Percentiles rank a stretch among this genome's conserved stretches.
Conservation (phyloP, 2,888 invertebrate genomes). For the Oscheius onirici region DNA sequence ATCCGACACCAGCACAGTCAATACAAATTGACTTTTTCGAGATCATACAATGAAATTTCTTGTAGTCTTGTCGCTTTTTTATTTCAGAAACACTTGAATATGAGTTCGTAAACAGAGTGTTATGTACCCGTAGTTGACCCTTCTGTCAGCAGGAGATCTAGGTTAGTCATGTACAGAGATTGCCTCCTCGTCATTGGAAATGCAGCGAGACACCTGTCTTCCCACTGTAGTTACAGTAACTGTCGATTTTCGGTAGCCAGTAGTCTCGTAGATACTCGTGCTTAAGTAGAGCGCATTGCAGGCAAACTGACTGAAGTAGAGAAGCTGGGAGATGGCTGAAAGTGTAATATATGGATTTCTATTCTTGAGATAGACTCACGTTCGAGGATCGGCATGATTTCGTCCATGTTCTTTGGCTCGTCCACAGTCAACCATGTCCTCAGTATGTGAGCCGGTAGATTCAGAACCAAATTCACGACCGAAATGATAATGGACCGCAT, state of each 20-base stretch:
- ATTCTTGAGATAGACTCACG: conserved; percentile 45
- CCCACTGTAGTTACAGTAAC: conserved; percentile 41
- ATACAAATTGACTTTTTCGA: too few relatives aligned
- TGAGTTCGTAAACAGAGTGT: not conserved
- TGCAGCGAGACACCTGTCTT: conserved; percentile 48
- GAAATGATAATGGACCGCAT: conserved; percentile 66
- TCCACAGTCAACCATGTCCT: conserved; percentile 59
- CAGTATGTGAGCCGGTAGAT: conserved; percentile 63
- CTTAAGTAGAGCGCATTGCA: conserved; percentile 69
- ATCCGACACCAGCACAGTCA: too few relatives aligned
- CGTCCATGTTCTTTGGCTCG: conserved; percentile 37
- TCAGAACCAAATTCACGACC: conserved; percentile 63
- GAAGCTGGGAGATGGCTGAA: conserved; percentile 63
- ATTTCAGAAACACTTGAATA: not conserved
- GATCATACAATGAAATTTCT: too few relatives aligned
- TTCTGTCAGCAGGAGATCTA: conserved; percentile 4
- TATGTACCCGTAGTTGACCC: conserved; percentile 9
- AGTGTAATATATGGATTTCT: not conserved
- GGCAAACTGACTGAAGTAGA: conserved; percentile 69
- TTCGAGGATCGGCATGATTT: conserved; percentile 39
- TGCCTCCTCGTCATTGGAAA: conserved; percentile 42
- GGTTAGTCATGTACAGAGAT: conserved; percentile 7
- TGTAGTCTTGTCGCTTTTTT: not conserved
- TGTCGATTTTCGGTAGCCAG: conserved; percentile 45
- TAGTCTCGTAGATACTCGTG: conserved; percentile 70